Conservation (phyloP, 2,797 vertebrate species). For the Tokudaia muenninki region DNA sequence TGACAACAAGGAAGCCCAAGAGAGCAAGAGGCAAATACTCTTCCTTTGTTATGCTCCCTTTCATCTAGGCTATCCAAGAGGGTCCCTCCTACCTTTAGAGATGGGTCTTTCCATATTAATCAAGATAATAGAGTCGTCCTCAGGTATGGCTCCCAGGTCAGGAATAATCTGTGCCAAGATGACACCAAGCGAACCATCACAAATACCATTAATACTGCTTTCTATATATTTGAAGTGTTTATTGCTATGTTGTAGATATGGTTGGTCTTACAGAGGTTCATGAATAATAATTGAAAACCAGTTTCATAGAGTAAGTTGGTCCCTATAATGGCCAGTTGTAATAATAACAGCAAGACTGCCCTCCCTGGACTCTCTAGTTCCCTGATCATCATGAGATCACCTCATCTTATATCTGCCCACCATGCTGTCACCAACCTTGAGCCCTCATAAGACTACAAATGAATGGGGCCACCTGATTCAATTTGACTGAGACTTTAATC, state of each 20-base stretch:
- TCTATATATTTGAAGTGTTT: not conserved
- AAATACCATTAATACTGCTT: not conserved
- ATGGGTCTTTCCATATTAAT: not conserved
- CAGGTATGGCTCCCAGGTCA: not conserved
- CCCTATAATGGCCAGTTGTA: not conserved
- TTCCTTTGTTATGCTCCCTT: not conserved
- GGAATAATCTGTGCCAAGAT: not conserved
- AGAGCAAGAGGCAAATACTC: not conserved
- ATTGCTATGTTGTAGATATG: not conserved
- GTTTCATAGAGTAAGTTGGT: not conserved
- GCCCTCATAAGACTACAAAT: not conserved
- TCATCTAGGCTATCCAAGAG: not conserved
- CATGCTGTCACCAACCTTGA: not conserved
- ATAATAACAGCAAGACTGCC: not conserved
- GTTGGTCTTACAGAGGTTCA: not conserved
- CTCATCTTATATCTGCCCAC: not conserved
- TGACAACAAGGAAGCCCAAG: not conserved
- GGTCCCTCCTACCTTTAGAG: not conserved
- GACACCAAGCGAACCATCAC: not conserved
- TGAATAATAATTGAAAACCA: not conserved
- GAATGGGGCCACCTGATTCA: not conserved
- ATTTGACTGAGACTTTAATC: not conserved
- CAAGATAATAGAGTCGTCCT: not conserved
- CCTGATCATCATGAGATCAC: not conserved
- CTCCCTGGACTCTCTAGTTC: not conserved